Evolutionary conservation across 2,797 vertebrate species (phyloP).

Genomic region (Galaxias olidus): DNA sequence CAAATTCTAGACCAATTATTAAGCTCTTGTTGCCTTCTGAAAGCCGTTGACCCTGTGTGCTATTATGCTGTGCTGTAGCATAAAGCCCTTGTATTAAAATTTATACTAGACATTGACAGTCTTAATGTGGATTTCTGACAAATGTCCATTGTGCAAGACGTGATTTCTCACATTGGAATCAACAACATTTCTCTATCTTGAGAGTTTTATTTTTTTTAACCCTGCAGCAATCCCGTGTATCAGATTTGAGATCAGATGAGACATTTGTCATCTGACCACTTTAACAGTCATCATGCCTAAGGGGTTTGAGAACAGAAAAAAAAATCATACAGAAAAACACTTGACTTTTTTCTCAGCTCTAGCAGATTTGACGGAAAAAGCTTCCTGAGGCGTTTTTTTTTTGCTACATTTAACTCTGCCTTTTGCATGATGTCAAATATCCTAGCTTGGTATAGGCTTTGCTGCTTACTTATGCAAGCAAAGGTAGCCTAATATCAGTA

Average conservation of each 20-base stretch:
- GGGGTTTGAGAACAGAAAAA: slow-evolving; percentile 58
- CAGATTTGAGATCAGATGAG: slow-evolving; percentile 71
- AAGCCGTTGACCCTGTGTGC: too few relatives aligned
- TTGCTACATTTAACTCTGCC: slow-evolving; percentile 74
- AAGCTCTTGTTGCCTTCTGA: too few relatives aligned
- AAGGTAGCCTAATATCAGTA: slow-evolving; percentile 45
- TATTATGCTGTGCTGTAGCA: too few relatives aligned
- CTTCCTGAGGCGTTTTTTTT: slow-evolving; percentile 65
- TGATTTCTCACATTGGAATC: slow-evolving; percentile 63
- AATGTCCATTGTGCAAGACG: slow-evolving; percentile 33
- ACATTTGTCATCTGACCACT: slow-evolving; percentile 78
- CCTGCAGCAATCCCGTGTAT: slow-evolving; percentile 52
- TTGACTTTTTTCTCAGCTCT: slow-evolving; percentile 34
- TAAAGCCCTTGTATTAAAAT: not conserved
- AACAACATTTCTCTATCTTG: slow-evolving; percentile 56
- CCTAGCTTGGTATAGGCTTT: slow-evolving; percentile 36
- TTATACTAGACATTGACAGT: slow-evolving; percentile 29
- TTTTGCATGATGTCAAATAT: slow-evolving; percentile 73
- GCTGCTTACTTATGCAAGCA: not conserved
- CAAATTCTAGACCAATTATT: too few relatives aligned
- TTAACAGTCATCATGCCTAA: slow-evolving; percentile 70
- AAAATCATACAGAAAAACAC: slow-evolving; percentile 50
- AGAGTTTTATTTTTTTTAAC: slow-evolving; percentile 64
- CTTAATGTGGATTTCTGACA: slow-evolving; percentile 35
- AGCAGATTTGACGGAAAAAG: slow-evolving; percentile 62